phyloP scores from a whole-genome alignment of 2,113 vertebrate species.

The Chaetodon trifascialis region DNA sequence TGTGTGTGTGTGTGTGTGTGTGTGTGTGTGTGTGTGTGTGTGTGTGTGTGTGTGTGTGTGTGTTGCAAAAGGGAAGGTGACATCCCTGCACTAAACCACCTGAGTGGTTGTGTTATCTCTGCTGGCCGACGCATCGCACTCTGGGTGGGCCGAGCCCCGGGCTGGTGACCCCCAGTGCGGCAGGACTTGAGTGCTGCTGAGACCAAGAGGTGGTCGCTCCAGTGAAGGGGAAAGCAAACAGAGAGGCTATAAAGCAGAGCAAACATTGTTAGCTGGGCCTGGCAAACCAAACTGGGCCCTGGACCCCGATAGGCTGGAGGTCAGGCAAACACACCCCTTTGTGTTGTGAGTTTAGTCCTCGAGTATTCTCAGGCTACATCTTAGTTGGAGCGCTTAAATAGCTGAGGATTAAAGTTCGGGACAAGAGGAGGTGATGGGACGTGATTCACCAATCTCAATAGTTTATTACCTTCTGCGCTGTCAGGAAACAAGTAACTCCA shows the following conservation, averaged over 20 bases:
- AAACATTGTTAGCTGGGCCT: conserved; percentile 71
- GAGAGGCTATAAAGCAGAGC: conserved; percentile 72
- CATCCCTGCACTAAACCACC: conserved; percentile 38
- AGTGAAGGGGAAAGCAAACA: conserved; percentile 81
- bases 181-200: conserved; percentile 57
- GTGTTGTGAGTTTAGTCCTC: conserved; percentile 41
- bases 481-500: not conserved
- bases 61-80: conserved; percentile 15
- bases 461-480: not conserved
- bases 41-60: conserved; percentile 18
- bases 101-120: conserved; percentile 55
- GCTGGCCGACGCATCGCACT: conserved; percentile 37
- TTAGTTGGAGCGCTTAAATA: conserved; percentile 37
- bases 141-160: conserved; percentile 61
- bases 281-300: conserved; percentile 59
- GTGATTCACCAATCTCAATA: not conserved
- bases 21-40: conserved; percentile 17
- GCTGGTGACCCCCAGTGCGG: conserved; percentile 62
- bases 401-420: not conserved
- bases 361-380: conserved; percentile 57
- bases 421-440: not conserved
- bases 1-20: conserved; percentile 17
- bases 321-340: conserved; percentile 72
- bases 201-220: conserved; percentile 62
- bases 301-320: conserved; percentile 51